Evolutionary conservation across 2,797 vertebrate genomes (phyloP).

Genomic region (Tinamus major): DNA sequence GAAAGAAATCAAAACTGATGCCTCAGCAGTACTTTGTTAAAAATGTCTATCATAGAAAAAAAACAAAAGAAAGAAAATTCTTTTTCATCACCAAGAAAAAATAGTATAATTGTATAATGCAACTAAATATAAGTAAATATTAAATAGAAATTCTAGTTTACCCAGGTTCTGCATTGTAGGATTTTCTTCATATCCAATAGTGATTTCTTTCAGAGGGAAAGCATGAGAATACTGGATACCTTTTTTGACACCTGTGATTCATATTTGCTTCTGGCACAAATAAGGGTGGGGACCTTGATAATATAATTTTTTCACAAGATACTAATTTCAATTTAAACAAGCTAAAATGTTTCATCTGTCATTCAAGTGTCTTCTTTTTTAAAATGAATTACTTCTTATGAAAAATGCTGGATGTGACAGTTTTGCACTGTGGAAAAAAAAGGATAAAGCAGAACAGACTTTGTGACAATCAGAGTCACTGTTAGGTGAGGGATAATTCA

Average conservation of each 20-base stretch:
- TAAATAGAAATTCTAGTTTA: background rate
- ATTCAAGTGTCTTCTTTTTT: background rate
- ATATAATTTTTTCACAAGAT: background rate
- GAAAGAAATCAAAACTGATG: background rate
- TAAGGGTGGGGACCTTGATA: background rate
- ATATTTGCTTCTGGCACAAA: constrained; percentile 11
- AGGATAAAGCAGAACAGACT: background rate
- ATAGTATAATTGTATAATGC: background rate
- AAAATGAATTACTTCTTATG: background rate
- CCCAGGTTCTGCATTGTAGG: background rate
- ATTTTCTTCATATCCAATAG: background rate
- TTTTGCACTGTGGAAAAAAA: background rate
- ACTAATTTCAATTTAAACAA: background rate
- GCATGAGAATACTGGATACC: background rate
- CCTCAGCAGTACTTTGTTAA: background rate
- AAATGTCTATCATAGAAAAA: background rate
- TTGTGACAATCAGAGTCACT: background rate
- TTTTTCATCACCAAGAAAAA: background rate
- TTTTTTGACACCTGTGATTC: constrained; percentile 5
- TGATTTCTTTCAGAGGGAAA: background rate
- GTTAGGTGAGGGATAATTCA: background rate
- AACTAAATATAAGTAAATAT: background rate
- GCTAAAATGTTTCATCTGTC: constrained; percentile 26
- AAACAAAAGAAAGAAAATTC: background rate
- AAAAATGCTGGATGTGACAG: background rate